phyloP scores from a whole-genome alignment of 1,140 invertebrate genomes.

The Drosophila sulfurigaster region DNA sequence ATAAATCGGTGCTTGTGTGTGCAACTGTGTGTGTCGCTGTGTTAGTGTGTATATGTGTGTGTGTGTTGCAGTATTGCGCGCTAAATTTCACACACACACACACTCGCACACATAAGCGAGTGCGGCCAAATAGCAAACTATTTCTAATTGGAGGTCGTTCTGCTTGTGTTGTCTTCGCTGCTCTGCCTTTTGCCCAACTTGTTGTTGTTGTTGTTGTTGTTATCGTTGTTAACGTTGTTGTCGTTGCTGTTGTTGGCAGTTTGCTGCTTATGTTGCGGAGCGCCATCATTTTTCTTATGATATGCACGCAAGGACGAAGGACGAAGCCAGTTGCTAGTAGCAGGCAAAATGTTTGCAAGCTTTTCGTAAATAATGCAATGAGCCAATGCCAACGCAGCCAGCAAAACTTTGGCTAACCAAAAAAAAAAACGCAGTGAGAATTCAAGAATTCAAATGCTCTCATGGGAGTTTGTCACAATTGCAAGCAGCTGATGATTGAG shows the following conservation, averaged over 20 bases:
- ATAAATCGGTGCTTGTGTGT: slow-evolving; percentile 64
- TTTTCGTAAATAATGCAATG: slow-evolving; percentile 28
- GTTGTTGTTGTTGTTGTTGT: slow-evolving; percentile 22
- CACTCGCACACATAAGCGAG: slow-evolving; percentile 14
- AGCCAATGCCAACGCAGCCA: slow-evolving; percentile 4
- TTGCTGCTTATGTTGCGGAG: slow-evolving; percentile 43
- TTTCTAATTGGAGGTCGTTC: slow-evolving; percentile 77
- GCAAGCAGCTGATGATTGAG: background rate
- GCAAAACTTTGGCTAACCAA: background rate
- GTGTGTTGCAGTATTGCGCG: slow-evolving; percentile 48
- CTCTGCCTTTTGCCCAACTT: slow-evolving; percentile 53
- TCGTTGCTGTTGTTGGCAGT: slow-evolving; percentile 18
- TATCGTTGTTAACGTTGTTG: slow-evolving; percentile 4
- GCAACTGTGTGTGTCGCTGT: slow-evolving; percentile 28
- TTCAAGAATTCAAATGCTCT: background rate
- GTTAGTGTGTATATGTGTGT: slow-evolving; percentile 23
- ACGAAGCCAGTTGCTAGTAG: background rate
- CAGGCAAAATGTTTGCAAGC: slow-evolving; percentile 10
- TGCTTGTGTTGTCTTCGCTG: slow-evolving; percentile 49
- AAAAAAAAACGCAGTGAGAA: background rate
- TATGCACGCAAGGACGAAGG: slow-evolving; percentile 12
- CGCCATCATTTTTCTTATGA: slow-evolving; percentile 38
- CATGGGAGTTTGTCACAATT: background rate
- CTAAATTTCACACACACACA: slow-evolving; percentile 63
- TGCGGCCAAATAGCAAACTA: slow-evolving; percentile 67